A percentile compares a stretch with the other conserved stretches of the same genome.
Conservation (phyloP, 2,888 invertebrate genomes). For the Drosophila putrida region DNA sequence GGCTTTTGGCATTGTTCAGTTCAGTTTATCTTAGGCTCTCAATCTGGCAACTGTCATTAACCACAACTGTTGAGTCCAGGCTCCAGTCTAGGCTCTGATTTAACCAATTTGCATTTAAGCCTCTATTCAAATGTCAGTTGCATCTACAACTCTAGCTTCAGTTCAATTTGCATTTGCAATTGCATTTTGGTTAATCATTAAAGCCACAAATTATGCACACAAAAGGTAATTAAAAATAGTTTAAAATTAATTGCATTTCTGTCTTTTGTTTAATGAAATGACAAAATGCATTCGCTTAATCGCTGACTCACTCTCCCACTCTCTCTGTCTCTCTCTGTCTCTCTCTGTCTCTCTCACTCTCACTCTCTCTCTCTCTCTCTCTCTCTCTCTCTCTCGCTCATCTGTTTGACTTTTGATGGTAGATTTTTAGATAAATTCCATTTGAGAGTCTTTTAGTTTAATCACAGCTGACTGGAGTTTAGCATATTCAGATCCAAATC, state of each 20-base stretch:
- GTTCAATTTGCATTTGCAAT: slow-evolving; percentile 18
- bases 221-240: slow-evolving; percentile 69
- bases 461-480: slow-evolving; percentile 12
- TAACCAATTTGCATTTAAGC: slow-evolving; percentile 3
- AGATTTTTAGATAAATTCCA: background rate
- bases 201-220: slow-evolving; percentile 72
- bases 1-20: slow-evolving; percentile 1
- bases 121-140: background rate
- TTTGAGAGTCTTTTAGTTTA: slow-evolving; percentile 1
- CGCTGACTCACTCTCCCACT: background rate
- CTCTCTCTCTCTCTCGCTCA: background rate
- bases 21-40: slow-evolving; percentile 4
- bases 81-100: background rate
- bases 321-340: too few relatives aligned
- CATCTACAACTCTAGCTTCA: background rate
- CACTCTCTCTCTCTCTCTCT: too few relatives aligned
- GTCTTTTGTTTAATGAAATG: slow-evolving; percentile 62
- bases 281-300: slow-evolving; percentile 32
- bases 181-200: slow-evolving; percentile 62
- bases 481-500: slow-evolving; percentile 12
- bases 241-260: slow-evolving; percentile 70
- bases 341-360: background rate
- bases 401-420: background rate
- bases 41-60: slow-evolving; percentile 31
- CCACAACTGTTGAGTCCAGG: background rate